Evolutionary conservation across 2,113 vertebrate genomes (phyloP), one percentile per base, ranked within the genome.

Genomic region (Heterotilapia buettikoferi): DNA sequence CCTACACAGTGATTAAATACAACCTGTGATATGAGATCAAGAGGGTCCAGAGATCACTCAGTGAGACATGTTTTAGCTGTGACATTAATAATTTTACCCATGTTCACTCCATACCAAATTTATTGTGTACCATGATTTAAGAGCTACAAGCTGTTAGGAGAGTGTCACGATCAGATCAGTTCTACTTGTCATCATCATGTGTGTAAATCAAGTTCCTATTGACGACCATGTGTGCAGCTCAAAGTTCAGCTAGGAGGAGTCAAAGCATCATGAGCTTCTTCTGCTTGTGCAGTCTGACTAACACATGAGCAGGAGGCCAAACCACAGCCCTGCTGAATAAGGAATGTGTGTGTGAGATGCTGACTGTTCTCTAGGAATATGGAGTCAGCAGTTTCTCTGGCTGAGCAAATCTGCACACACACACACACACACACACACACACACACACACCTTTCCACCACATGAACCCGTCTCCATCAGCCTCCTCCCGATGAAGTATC

Each of bases 311-410:
- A 4, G 76, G 83, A 82, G 56, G 82, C 84, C 83, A 91, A 83
- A 91, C 91, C 94, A 82, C 92, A 92, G 63, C 63, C 14, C 56
- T 92, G 91, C 92, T 95, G 92, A 92, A 82, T 89, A 83, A 91
- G 91, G 59, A 83, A 6, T 50, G 6, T 13, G 47, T 80, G 21
- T 61, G 61, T 33, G 73, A 79, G 31, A 57, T 89, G 88, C 87
- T 93, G 91, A 88, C 80, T 89, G 8, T 76, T n/a, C 81, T 82
- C 73, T 45, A 76, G 19, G 83, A 47, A 84, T 79, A 21, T 7
- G 16, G 19, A 84, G 71, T 94, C 92, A 91, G 91, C 93, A 90
- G n/a, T 40, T 88, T 85, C 36, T 2, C 76, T 31, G 14, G 73
- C 57, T 87, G 26, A 81, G 86, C 81, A 86, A 83, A 94, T 88